Evolutionary conservation across 1,140 invertebrate genomes (phyloP).

Genomic region (Bradysia coprophila): DNA sequence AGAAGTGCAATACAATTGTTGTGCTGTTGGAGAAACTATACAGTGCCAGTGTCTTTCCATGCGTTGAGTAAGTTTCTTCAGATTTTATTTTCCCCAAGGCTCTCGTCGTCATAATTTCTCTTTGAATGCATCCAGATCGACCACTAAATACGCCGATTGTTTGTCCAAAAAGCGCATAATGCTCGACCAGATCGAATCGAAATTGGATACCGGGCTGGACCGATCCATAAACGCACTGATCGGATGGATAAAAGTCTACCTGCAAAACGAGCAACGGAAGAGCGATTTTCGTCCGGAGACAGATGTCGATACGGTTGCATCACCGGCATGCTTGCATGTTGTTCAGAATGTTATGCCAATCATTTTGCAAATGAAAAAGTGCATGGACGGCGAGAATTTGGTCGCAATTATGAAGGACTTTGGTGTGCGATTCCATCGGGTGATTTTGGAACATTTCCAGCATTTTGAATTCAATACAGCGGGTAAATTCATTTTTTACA

Average conservation of each 20-base stretch:
- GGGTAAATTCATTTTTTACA: constrained; percentile 29
- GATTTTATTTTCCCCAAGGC: background rate
- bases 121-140: constrained; percentile 38
- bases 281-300: constrained; percentile 90
- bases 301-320: constrained; percentile 58
- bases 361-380: constrained; percentile 60
- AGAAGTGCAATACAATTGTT: constrained; percentile 91
- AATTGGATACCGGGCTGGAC: constrained; percentile 80
- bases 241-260: constrained; percentile 78
- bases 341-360: constrained; percentile 65
- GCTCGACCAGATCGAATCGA: constrained; percentile 77
- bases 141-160: constrained; percentile 73
- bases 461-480: constrained; percentile 91
- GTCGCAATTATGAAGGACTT: constrained; percentile 74
- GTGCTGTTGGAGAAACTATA: constrained; percentile 91
- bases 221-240: constrained; percentile 72
- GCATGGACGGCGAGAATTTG: constrained; percentile 87
- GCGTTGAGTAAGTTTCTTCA: constrained; percentile 49
- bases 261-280: constrained; percentile 89
- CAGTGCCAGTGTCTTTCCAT: constrained; percentile 71
- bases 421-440: constrained; percentile 74
- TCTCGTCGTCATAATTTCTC: background rate
- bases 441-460: constrained; percentile 90
- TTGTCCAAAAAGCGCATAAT: constrained; percentile 71
- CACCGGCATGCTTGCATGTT: constrained; percentile 72